These are phyloP conservation scores for Aeoliscus strigatus DNA, from an alignment of 2,797 vertebrate genomes.

Conservation along the genomic window DNA sequence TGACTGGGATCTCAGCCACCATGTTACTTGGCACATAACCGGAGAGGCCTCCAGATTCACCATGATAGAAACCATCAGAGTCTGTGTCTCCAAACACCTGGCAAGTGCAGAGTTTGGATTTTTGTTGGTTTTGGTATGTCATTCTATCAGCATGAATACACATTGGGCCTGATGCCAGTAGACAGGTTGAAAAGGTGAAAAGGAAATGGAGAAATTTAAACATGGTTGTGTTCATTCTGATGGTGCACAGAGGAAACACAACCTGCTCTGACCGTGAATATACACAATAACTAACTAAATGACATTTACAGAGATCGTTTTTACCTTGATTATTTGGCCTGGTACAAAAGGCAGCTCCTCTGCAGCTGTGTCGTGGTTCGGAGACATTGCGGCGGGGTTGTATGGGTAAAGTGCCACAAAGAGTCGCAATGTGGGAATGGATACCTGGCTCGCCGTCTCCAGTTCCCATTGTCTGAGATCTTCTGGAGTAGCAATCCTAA, in stretches of 20 bases:
- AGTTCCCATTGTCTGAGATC: conserved; percentile 61
- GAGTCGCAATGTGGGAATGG: conserved; percentile 68
- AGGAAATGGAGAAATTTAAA: too few species aligned
- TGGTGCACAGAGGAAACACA: too few species aligned
- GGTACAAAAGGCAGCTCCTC: conserved; percentile 92
- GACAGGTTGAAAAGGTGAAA: too few species aligned
- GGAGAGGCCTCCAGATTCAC: conserved; percentile 80
- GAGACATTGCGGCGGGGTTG: conserved; percentile 91
- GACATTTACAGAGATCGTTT: too few species aligned
- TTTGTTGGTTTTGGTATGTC: too few species aligned
- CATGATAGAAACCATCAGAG: conserved; percentile 87
- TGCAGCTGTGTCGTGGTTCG: conserved; percentile 86
- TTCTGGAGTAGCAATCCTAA: conserved; percentile 61
- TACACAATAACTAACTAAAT: too few species aligned
- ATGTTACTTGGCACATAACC: conserved; percentile 95
- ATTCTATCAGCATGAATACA: too few species aligned
- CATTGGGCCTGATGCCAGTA: too few species aligned
- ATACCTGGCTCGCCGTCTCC: conserved; percentile 53
- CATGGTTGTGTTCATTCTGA: too few species aligned
- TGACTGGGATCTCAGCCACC: conserved; percentile 89
- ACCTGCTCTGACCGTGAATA: too few species aligned
- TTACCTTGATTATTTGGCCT: conserved; percentile 90
- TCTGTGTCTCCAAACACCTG: conserved; percentile 92
- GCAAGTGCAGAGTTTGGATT: conserved; percentile 5
- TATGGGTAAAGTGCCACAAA: conserved; percentile 96